Conservation (phyloP, 2,888 invertebrate genomes). For the Cryptophagus acutangulus region DNA sequence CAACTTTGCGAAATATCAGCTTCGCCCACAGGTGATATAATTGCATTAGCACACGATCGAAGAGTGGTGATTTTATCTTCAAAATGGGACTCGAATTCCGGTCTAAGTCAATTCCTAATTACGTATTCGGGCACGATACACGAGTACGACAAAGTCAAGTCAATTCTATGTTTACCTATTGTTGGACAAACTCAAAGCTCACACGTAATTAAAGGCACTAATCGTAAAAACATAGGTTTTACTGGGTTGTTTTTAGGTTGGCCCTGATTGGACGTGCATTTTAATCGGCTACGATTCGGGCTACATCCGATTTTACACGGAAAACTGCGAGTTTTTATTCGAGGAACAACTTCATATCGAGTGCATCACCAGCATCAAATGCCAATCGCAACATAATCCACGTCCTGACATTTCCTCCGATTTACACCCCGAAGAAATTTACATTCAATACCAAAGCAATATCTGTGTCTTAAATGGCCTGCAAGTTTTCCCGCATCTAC, state of each 20-base stretch:
- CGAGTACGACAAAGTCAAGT: slow-evolving; percentile 50
- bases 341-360: slow-evolving; percentile 82
- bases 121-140: slow-evolving; percentile 56
- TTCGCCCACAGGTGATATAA: slow-evolving; percentile 68
- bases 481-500: slow-evolving; percentile 72
- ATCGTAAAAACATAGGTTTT: slow-evolving; percentile 2
- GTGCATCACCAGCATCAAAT: slow-evolving; percentile 72
- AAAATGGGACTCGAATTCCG: slow-evolving; percentile 57
- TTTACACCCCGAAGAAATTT: slow-evolving; percentile 61
- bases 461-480: slow-evolving; percentile 72
- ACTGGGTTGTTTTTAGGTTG: slow-evolving; percentile 53
- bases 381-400: slow-evolving; percentile 61
- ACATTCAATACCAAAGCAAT: slow-evolving; percentile 66
- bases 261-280: slow-evolving; percentile 91
- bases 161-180: slow-evolving; percentile 51
- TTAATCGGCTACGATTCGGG: slow-evolving; percentile 83
- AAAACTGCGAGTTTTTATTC: slow-evolving; percentile 74
- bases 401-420: slow-evolving; percentile 44
- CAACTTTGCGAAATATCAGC: slow-evolving; percentile 62
- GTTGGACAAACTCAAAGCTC: slow-evolving; percentile 44
- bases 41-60: slow-evolving; percentile 62
- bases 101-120: slow-evolving; percentile 53
- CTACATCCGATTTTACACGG: slow-evolving; percentile 81
- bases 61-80: slow-evolving; percentile 63
- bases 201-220: slow-evolving; percentile 29